Evolutionary conservation across 2,888 invertebrate species (phyloP).

Genomic region (Meta bourneti): DNA sequence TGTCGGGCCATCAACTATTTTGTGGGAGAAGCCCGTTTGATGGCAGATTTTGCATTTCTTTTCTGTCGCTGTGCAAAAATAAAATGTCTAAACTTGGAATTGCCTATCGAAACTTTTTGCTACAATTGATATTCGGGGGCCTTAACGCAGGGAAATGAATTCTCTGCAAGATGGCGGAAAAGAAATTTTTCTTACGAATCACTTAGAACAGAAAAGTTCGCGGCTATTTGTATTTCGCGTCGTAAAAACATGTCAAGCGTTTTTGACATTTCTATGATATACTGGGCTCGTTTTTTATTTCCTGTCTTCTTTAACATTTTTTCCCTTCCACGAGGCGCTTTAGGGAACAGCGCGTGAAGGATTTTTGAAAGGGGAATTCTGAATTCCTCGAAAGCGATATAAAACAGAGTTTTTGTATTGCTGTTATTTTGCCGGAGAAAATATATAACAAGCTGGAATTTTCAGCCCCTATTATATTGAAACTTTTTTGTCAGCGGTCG

Average conservation of each 20-base stretch:
- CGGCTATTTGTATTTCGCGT: conserved; percentile 59
- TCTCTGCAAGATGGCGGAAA: not conserved
- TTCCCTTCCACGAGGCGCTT: not conserved
- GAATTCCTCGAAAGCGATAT: conserved; percentile 4
- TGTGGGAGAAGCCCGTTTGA: not conserved
- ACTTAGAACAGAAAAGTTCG: conserved; percentile 40
- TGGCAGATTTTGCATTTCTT: not conserved
- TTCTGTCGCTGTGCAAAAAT: not conserved
- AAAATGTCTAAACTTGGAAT: conserved; percentile 42
- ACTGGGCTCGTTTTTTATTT: conserved; percentile 2
- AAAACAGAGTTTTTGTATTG: not conserved
- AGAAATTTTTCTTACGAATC: conserved; percentile 31
- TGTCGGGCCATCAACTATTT: too few species aligned
- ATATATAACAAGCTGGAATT: conserved; percentile 17
- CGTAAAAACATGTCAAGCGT: conserved; percentile 60
- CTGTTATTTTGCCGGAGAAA: not conserved
- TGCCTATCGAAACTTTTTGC: conserved; percentile 5
- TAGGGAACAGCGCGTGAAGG: not conserved
- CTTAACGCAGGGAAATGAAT: conserved; percentile 23
- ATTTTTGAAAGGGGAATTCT: conserved; percentile 14
- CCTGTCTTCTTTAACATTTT: not conserved
- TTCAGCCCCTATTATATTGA: not conserved
- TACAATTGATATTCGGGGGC: conserved; percentile 35
- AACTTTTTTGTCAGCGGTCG: not conserved
- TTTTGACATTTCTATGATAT: conserved; percentile 62